These are phyloP conservation scores for Rhizoglyphus robini DNA, from an alignment of 1,140 invertebrate genomes.

Conservation along the genomic window DNA sequence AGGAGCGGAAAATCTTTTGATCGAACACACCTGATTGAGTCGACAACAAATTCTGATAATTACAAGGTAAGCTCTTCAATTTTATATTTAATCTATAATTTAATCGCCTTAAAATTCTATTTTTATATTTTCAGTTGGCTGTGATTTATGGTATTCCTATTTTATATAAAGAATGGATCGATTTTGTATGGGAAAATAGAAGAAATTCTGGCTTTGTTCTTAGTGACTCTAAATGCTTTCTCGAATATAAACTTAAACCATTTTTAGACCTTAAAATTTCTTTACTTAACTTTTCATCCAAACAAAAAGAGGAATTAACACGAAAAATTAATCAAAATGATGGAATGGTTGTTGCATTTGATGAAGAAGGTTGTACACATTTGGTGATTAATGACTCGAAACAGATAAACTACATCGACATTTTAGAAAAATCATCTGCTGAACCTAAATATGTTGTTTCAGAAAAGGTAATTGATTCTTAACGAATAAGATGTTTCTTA, in stretches of 20 bases:
- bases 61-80: constrained; percentile 41
- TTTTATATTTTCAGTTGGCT: constrained; percentile 43
- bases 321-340: constrained; percentile 41
- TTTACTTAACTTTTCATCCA: constrained; percentile 73
- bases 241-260: constrained; percentile 59
- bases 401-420: constrained; percentile 1
- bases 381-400: constrained; percentile 49
- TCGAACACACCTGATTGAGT: constrained; percentile 85
- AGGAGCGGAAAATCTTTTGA: constrained; percentile 35
- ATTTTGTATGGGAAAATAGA: constrained; percentile 57
- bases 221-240: constrained; percentile 53
- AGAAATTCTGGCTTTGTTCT: constrained; percentile 52
- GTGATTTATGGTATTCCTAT: constrained; percentile 73
- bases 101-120: no score
- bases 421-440: constrained; percentile 18
- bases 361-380: constrained; percentile 71
- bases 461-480: not conserved
- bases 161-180: constrained; percentile 72
- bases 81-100: constrained; percentile 3
- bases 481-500: not conserved
- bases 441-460: constrained; percentile 5
- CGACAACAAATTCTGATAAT: constrained; percentile 69
- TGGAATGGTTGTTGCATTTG: constrained; percentile 53
- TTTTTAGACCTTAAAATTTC: constrained; percentile 71
- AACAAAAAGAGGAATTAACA: constrained; percentile 77